A percentile compares a stretch with the other conserved stretches of the same genome.
Evolutionary conservation across 2,888 invertebrate species (phyloP).

Genomic region (Trichogramma evanescens): DNA sequence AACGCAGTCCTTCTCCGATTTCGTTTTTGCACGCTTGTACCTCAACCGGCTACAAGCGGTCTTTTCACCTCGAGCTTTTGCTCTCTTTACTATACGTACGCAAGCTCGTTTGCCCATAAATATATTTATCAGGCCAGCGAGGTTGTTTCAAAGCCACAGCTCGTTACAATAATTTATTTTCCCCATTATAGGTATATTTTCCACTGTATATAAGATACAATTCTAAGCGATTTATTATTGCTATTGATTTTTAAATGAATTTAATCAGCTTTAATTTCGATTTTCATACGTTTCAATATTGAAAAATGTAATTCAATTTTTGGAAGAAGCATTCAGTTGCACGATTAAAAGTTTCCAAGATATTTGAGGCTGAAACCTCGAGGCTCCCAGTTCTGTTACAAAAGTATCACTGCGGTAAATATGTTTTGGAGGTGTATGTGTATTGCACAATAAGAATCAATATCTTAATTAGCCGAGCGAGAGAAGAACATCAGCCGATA

Average conservation of each 20-base stretch:
- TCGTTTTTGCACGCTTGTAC: constrained; percentile 37
- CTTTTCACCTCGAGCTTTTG: constrained; percentile 16
- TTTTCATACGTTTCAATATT: background rate
- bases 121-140: constrained; percentile 40
- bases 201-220: background rate
- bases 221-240: background rate
- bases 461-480: constrained; percentile 45
- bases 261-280: background rate
- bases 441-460: constrained; percentile 45
- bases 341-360: no score
- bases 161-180: no score
- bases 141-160: background rate
- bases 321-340: no score
- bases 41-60: background rate
- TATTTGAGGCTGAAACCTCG: no score
- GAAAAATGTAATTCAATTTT: no score
- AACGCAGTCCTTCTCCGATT: constrained; percentile 26
- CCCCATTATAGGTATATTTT: no score
- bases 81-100: background rate
- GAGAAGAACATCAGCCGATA: background rate
- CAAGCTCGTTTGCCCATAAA: constrained; percentile 30
- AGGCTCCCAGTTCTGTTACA: no score
- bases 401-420: no score
- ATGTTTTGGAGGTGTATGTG: no score
- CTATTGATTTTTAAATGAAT: background rate